phyloP scores from a whole-genome alignment of 2,113 vertebrate species.

The Alouatta palliata region DNA sequence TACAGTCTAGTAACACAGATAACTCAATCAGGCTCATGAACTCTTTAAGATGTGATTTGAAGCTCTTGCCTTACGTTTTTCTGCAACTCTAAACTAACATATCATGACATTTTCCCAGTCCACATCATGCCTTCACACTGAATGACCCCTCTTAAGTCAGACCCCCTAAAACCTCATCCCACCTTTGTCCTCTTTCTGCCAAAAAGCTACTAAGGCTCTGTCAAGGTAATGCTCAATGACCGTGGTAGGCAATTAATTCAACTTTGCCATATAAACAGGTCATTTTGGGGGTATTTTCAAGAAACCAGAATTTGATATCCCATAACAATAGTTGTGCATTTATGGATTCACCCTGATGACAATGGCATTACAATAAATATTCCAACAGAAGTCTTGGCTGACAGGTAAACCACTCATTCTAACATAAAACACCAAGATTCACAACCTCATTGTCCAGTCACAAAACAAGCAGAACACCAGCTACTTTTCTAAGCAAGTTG shows the following conservation, averaged over 20 bases:
- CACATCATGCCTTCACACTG: background rate
- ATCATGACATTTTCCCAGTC: background rate
- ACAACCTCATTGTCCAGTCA: background rate
- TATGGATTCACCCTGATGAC: background rate
- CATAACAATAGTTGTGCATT: background rate
- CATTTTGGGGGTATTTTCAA: background rate
- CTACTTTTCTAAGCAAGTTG: background rate
- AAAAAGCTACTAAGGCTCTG: background rate
- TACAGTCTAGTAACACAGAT: background rate
- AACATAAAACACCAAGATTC: background rate
- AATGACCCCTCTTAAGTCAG: background rate
- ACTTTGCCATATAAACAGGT: background rate
- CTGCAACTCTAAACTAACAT: background rate
- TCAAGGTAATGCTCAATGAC: background rate
- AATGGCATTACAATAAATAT: background rate
- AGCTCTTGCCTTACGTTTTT: background rate
- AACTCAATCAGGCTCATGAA: background rate
- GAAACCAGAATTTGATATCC: background rate
- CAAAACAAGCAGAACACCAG: background rate
- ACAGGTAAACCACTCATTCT: background rate
- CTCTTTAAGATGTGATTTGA: background rate
- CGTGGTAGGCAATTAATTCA: background rate
- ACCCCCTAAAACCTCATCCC: background rate
- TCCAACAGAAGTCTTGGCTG: background rate
- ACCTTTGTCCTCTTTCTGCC: background rate